These are phyloP conservation scores for Amaurobius ferox DNA, from an alignment of 2,888 invertebrate genomes.

Conservation along the genomic window DNA sequence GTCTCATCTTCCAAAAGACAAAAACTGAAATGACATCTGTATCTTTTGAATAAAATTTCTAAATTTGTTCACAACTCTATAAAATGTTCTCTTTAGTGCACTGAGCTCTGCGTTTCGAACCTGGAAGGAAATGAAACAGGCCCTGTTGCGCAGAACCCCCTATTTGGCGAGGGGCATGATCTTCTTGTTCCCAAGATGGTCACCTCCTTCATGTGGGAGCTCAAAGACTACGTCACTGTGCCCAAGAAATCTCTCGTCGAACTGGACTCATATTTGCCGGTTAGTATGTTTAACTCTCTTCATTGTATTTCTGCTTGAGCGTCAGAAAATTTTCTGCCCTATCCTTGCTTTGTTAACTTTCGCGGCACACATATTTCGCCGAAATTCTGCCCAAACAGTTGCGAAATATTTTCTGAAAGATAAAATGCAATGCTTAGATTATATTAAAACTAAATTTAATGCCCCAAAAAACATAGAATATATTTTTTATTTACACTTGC, in stretches of 20 bases:
- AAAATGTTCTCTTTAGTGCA: conserved; percentile 16
- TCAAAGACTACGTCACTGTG: conserved; percentile 75
- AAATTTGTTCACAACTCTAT: background rate
- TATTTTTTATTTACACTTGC: no score
- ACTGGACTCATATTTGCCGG: conserved; percentile 76
- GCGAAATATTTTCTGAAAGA: no score
- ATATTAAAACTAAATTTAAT: no score
- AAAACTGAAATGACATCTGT: background rate
- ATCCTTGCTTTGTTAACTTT: no score
- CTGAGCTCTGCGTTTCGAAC: conserved; percentile 24
- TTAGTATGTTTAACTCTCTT: conserved; percentile 64
- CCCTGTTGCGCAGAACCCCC: conserved; percentile 65
- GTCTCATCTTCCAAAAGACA: background rate
- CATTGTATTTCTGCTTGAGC: background rate
- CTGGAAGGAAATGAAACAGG: conserved; percentile 40
- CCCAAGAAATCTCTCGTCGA: conserved; percentile 75
- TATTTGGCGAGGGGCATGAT: conserved; percentile 74
- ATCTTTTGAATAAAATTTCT: background rate
- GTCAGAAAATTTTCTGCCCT: no score
- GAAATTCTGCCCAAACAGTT: no score
- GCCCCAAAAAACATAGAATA: no score
- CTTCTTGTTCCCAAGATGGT: conserved; percentile 75
- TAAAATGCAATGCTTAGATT: no score
- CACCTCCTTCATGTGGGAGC: conserved; percentile 76
- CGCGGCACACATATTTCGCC: no score